phyloP scores from a whole-genome alignment of 2,113 vertebrate species.

The Myiozetetes cayanensis region DNA sequence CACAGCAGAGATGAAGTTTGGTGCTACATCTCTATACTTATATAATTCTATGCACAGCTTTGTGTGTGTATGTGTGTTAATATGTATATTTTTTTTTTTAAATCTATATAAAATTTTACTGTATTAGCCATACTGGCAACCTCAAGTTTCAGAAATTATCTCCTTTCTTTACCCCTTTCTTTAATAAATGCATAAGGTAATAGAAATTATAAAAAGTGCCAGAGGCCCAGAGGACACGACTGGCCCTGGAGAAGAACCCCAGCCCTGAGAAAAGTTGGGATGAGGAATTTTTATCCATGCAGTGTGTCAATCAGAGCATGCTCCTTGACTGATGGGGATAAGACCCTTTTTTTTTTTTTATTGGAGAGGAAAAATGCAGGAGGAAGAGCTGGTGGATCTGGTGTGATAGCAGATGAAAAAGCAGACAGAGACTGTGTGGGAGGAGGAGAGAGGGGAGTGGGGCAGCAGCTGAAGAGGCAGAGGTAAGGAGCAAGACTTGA shows the following conservation, averaged over 20 bases:
- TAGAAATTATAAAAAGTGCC: not conserved
- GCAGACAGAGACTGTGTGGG: not conserved
- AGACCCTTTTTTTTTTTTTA: not conserved
- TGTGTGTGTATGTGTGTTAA: too few species aligned
- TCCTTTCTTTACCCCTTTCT: not conserved
- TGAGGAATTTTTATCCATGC: not conserved
- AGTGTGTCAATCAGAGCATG: slow-evolving; percentile 18
- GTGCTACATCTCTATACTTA: not conserved
- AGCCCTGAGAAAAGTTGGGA: not conserved
- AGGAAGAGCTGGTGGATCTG: slow-evolving; percentile 1
- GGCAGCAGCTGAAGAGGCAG: slow-evolving; percentile 39
- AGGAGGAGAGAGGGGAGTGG: slow-evolving; percentile 19
- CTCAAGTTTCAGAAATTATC: not conserved
- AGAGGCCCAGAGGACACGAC: not conserved
- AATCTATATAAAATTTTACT: not conserved
- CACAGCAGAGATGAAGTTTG: not conserved
- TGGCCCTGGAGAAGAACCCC: not conserved
- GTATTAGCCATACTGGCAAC: not conserved
- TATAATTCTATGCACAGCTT: not conserved
- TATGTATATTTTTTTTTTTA: accelerated
- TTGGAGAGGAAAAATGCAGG: not conserved
- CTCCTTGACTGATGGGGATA: slow-evolving; percentile 7
- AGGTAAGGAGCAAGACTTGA: slow-evolving; percentile 16
- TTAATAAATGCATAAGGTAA: not conserved
- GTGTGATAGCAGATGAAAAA: slow-evolving; percentile 34